Base-by-base conservation (phyloP, 2,797 vertebrate species). In the Momotus momota region DNA sequence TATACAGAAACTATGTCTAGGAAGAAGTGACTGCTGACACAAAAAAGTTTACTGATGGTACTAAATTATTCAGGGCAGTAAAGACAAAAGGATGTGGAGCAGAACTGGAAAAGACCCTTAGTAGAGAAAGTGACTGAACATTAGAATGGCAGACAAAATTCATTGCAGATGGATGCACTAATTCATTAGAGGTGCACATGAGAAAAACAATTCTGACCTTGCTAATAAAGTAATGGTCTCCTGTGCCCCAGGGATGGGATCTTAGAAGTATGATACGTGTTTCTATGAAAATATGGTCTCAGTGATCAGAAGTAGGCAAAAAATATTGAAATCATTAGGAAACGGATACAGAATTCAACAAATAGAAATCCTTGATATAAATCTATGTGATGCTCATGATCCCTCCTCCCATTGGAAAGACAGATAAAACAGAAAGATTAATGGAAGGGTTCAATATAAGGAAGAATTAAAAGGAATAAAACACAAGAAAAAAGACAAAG, bases 101-200 rank as follows among this genome's bases (percentile, higher is more conserved):
- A 94, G 67, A 93, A 82, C 12, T 92, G 15, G 33, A 64, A 0
- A 1, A 82, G 18, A 49, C 9, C 26, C 52, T 57, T 60, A 26
- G 31, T 27, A 86, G 69, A 93, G 61, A 89, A 81, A 88, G 65
- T 61, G 69, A 71, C 20, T 83, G 85, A 94, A 88, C 85, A 74
- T 86, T 83, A 83, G 77, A 94, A 94, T 69, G 65, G 65, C 85
- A 93, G 89, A 86, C n/a, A 91, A 95, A 94, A 91, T 57, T 85
- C 38, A 49, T n/a, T 91, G 85, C 81, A 91, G 87, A 35, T 81
- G 85, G 41, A 83, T 90, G 79, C 41, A 92, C 38, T 74, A 85
- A 78, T 74, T 96, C 65, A 71, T 94, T 90, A 91, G 75, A n/a
- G 71, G 41, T 71, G 65, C 52, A 71, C 25, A 65, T 35, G 72